Evolutionary conservation across 2,113 vertebrate species (phyloP).

Genomic region (Caranx melampygus): DNA sequence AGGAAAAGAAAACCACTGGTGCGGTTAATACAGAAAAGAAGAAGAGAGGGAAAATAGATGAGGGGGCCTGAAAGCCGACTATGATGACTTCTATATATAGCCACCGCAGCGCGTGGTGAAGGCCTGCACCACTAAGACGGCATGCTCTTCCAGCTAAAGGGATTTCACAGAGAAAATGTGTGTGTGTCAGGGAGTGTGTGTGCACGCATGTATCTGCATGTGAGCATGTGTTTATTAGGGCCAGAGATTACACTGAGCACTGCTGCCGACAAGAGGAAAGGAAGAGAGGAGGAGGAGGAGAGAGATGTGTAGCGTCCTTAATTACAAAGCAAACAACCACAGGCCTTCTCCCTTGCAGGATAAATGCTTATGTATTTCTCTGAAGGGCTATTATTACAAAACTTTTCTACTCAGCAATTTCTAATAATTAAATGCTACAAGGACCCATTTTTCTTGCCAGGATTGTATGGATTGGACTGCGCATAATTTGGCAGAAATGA

Average conservation of each 20-base stretch:
- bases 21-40: slow-evolving; percentile 83
- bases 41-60: slow-evolving; percentile 73
- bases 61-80: slow-evolving; percentile 76
- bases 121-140: slow-evolving; percentile 73
- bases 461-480: slow-evolving; percentile 31
- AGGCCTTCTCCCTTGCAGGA: slow-evolving; percentile 64
- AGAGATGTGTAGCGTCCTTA: slow-evolving; percentile 67
- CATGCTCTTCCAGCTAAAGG: slow-evolving; percentile 80
- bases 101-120: slow-evolving; percentile 60
- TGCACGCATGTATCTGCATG: slow-evolving; percentile 50
- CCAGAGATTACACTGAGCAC: slow-evolving; percentile 73
- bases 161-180: slow-evolving; percentile 72
- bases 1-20: slow-evolving; percentile 83
- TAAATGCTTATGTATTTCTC: slow-evolving; percentile 74
- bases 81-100: slow-evolving; percentile 85
- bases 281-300: slow-evolving; percentile 57
- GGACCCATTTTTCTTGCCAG: slow-evolving; percentile 57
- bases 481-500: slow-evolving; percentile 50
- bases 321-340: slow-evolving; percentile 81
- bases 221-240: slow-evolving; percentile 71
- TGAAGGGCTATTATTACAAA: slow-evolving; percentile 69
- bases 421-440: slow-evolving; percentile 71
- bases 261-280: slow-evolving; percentile 74
- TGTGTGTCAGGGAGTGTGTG: slow-evolving; percentile 32
- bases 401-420: slow-evolving; percentile 73